Evolutionary conservation across 2,797 vertebrate species (phyloP).

Genomic region (Poecile montanus): DNA sequence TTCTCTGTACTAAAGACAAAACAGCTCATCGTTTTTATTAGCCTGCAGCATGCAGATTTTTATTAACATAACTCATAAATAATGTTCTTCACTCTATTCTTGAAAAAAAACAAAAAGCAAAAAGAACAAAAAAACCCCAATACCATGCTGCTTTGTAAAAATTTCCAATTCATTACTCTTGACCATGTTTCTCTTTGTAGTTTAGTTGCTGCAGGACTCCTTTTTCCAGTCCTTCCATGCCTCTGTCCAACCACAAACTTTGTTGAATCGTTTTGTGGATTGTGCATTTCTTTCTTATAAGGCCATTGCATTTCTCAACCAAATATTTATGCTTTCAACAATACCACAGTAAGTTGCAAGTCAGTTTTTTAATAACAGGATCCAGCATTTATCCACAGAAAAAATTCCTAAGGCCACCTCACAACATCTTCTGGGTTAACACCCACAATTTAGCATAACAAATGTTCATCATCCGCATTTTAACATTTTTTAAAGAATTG

Average conservation of each 20-base stretch:
- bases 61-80: neutral
- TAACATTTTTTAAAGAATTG: neutral
- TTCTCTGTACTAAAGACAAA: neutral
- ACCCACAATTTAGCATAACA: neutral
- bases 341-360: neutral
- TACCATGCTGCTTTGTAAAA: neutral
- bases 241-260: constrained; percentile 27
- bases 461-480: neutral
- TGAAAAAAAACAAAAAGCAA: neutral
- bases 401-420: neutral
- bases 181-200: neutral
- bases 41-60: neutral
- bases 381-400: neutral
- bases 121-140: rapidly evolving
- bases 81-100: neutral
- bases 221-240: constrained; percentile 9
- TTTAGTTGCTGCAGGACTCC: neutral
- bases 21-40: neutral
- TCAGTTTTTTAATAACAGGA: neutral
- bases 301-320: neutral
- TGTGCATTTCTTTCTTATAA: constrained; percentile 31
- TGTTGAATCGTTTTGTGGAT: constrained; percentile 28
- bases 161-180: neutral
- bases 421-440: neutral
- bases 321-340: constrained; percentile 8